Base-by-base conservation (phyloP, 1,140 invertebrate species). In the Kradibia gibbosae region DNA sequence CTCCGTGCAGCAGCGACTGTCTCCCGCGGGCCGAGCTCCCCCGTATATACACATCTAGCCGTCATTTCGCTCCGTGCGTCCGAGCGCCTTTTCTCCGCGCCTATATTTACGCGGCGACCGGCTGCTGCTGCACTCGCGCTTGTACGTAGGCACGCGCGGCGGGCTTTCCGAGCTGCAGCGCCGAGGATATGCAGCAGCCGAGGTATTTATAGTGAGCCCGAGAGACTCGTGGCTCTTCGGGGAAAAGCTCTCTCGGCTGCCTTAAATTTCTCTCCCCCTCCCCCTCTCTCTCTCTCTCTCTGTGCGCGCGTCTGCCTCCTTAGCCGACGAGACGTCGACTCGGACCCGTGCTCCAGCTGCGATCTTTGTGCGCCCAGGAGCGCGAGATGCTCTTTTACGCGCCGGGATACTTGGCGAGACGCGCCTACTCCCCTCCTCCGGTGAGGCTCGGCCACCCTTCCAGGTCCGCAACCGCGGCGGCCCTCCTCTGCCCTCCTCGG, bases 51-150 rank as follows among this genome's bases (percentile, higher is more conserved):
- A 55, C 71, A 15, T 53, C 83, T 34, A 75, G 22, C 3, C 50
- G 73, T 34, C 55, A 75, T 75, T 75, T 28, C 55, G 79, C n/a
- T n/a, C n/a, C n/a, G n/a, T n/a, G n/a, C n/a, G n/a, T n/a, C n/a
- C n/a, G n/a, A n/a, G n/a, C n/a, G n/a, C 62, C 82, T 86, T 83
- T 50, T 50, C 86, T 86, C 85, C 82, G 81, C 85, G 84, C 86
- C 86, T 86, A 86, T 86, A 86, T 85, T 87, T 73, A 73, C 71
- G 71, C 45, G 22, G 28, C 45, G 22, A 31, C 48, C 15, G 42
- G 45, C 48, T 20, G 28, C 73, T 28, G 31, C 73, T 74, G 72
- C 72, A 74, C 15, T 55, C 45, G 17, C 45, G 17, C 45, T 48
- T 20, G 22, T 20, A 53, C 15, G 50, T 53, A 53, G 50, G 50